These are phyloP conservation scores for Belgica antarctica DNA, from an alignment of 2,888 invertebrate species.

Conservation along the genomic window DNA sequence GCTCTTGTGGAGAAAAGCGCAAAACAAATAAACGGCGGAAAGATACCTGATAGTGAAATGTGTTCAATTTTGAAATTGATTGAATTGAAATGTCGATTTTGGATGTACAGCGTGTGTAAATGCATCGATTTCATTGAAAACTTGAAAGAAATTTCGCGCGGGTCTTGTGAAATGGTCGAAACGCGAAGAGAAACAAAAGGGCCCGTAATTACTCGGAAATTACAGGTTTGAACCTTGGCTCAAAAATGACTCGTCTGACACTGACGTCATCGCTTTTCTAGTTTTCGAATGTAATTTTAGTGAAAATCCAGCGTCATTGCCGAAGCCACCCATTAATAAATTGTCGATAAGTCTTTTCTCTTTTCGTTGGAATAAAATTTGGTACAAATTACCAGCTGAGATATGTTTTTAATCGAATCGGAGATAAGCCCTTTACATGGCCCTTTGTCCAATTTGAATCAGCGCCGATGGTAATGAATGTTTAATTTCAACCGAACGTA, in stretches of 20 bases:
- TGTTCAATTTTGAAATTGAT: conserved; percentile 20
- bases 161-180: not conserved
- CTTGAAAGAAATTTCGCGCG: not conserved
- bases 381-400: not conserved
- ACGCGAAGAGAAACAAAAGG: not conserved
- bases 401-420: not conserved
- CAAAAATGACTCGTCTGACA: too few species aligned
- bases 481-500: not conserved
- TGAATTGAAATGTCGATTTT: conserved; percentile 17
- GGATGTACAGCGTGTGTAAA: not conserved
- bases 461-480: not conserved
- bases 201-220: not conserved
- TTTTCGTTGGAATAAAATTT: not conserved
- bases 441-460: not conserved
- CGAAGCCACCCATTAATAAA: not conserved
- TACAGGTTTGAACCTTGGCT: not conserved
- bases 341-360: not conserved
- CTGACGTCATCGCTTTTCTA: too few species aligned
- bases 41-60: conserved; percentile 10
- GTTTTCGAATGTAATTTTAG: too few species aligned
- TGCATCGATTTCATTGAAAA: not conserved
- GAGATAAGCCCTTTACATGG: conserved; percentile 23
- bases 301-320: too few species aligned
- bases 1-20: not conserved
- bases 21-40: not conserved